Evolutionary conservation across 2,888 invertebrate genomes (phyloP).

Genomic region (Acronicta leporina): DNA sequence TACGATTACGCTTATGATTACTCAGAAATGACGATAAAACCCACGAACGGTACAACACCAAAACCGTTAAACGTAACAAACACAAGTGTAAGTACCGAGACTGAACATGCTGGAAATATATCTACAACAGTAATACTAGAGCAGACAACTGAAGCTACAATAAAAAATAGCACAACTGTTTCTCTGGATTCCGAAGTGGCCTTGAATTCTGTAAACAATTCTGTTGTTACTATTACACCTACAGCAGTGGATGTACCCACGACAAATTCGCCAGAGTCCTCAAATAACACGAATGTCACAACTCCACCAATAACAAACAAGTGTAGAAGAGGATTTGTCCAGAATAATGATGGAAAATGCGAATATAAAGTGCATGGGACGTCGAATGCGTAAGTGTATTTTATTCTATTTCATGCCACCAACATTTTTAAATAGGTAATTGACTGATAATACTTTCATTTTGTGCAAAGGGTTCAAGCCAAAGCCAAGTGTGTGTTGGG

Average conservation of each 20-base stretch:
- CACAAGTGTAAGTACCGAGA: slow-evolving; percentile 54
- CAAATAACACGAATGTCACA: slow-evolving; percentile 38
- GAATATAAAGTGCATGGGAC: slow-evolving; percentile 77
- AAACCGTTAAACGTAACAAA: slow-evolving; percentile 77
- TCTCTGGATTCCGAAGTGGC: slow-evolving; percentile 45
- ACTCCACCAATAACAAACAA: slow-evolving; percentile 50
- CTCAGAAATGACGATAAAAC: slow-evolving; percentile 92
- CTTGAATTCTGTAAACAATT: slow-evolving; percentile 23
- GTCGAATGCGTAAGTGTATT: slow-evolving; percentile 79
- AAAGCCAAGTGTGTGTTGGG: too few species aligned
- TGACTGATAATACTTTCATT: too few species aligned
- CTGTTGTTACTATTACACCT: slow-evolving; percentile 33
- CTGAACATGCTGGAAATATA: slow-evolving; percentile 61
- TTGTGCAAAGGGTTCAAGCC: too few species aligned
- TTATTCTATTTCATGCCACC: background rate
- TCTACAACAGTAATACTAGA: slow-evolving; percentile 47
- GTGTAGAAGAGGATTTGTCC: slow-evolving; percentile 79
- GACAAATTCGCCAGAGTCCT: slow-evolving; percentile 31
- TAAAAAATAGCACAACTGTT: slow-evolving; percentile 51
- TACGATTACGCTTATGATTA: slow-evolving; percentile 93
- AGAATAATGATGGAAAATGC: slow-evolving; percentile 79
- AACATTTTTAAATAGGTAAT: too few species aligned
- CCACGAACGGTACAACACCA: slow-evolving; percentile 81
- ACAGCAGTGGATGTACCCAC: slow-evolving; percentile 26
- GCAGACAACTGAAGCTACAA: slow-evolving; percentile 49